Base-by-base conservation (phyloP, 1,140 invertebrate genomes). In the Lepidurus arcticus region DNA sequence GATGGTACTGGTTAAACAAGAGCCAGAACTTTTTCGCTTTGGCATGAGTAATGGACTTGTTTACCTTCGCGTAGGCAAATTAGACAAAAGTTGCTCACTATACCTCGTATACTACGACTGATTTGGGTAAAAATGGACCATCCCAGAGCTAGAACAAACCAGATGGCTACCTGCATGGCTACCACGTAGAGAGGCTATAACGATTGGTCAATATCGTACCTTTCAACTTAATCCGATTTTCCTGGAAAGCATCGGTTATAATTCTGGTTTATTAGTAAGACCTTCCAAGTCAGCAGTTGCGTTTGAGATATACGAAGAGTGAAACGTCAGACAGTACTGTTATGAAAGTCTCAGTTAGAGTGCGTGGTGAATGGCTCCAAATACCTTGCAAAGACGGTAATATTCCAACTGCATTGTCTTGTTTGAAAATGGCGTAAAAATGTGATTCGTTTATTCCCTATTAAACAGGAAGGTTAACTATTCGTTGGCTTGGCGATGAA, bases 351-450 rank as follows among this genome's bases (percentile, higher is more conserved):
- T 90, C 89, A 9, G 88, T 87, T 42, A 82, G 88, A 78, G 85
- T 91, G 74, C 82, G 88, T 16, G 89, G 88, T 2, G 89, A 90
- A 82, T 90, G 90, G 89, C 86, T 91, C 73, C 88, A 90, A 76
- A 87, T 91, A 8, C 90, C 90, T 6, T 90, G 90, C 82, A 87
- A 85, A 78, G 85, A 86, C 81, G 86, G 86, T 85, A 80, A 83
- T 81, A 44, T n/a, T 44, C 26, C 21, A 26, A 34, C 11, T 16
- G 16, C 11, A 42, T 1, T 44, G 75, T 5, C 73, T 42, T 65
- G 43, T 16, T 11, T 26, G 75, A 78, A 26, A 21, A 73, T 42
- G 73, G 26, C 53, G 8, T 77, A 21, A 6, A 44, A 26, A 53
- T 77, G 4, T 77, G 26, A 44, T 47, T 77, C 1, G 16, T 24